These are phyloP conservation scores for Rhegmatorhina hoffmannsi DNA, from an alignment of 2,113 vertebrate species.

Conservation along the genomic window DNA sequence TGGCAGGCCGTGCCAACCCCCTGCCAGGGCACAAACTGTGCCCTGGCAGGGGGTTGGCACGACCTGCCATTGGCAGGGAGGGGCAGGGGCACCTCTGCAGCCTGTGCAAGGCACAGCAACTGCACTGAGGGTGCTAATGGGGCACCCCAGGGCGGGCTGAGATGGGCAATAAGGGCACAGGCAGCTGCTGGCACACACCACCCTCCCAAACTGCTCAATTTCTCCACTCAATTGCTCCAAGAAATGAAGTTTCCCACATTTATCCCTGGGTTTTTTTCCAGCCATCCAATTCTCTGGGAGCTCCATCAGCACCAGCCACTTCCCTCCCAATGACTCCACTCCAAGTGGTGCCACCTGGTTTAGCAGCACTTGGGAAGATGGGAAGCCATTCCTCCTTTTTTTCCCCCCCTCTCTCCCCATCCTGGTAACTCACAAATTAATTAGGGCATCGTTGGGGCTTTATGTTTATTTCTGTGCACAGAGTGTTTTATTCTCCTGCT, in stretches of 20 bases:
- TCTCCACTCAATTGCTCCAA: background rate
- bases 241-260: constrained; percentile 17
- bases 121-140: background rate
- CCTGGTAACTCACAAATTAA: constrained; percentile 51
- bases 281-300: background rate
- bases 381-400: background rate
- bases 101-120: background rate
- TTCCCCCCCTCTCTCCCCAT: background rate
- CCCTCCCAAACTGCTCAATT: background rate
- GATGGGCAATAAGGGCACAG: background rate
- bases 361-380: background rate
- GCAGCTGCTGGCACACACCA: constrained; percentile 4
- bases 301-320: constrained; percentile 20
- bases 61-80: no score
- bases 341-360: background rate
- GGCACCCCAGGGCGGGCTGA: constrained; percentile 9
- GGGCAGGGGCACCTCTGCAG: no score
- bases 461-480: constrained; percentile 23
- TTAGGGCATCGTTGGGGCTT: constrained; percentile 42
- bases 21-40: background rate
- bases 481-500: constrained; percentile 10
- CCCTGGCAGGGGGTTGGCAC: no score
- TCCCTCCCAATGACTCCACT: constrained; percentile 14
- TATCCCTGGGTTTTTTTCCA: background rate
- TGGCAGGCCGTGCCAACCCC: no score